These are phyloP conservation scores for Drosophila punjabiensis DNA, from an alignment of 1,140 invertebrate genomes.

Conservation along the genomic window DNA sequence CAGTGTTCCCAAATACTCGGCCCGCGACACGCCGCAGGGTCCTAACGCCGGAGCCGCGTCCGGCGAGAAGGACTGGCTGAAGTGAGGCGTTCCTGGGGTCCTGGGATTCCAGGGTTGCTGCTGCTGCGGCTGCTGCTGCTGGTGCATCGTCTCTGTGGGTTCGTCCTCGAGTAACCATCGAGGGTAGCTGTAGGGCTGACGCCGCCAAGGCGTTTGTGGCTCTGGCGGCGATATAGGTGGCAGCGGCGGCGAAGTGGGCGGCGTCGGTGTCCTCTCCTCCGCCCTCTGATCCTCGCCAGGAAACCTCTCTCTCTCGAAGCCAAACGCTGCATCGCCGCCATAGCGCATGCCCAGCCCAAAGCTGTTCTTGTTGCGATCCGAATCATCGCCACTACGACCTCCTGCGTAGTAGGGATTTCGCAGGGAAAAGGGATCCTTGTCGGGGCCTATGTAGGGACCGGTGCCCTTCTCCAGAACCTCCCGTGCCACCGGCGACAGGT, in stretches of 20 bases:
- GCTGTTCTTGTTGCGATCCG: conserved; percentile 25
- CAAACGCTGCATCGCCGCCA: neutral
- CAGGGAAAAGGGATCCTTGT: conserved; percentile 1
- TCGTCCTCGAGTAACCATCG: neutral
- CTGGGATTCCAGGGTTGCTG: neutral
- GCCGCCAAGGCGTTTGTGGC: neutral
- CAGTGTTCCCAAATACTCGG: conserved; percentile 55
- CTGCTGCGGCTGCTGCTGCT: neutral
- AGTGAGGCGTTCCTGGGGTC: neutral
- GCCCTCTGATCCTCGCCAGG: neutral
- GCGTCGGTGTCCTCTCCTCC: neutral
- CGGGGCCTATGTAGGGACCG: conserved; percentile 7
- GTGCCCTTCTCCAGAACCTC: conserved; percentile 7
- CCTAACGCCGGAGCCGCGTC: neutral
- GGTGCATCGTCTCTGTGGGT: neutral
- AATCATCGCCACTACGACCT: neutral
- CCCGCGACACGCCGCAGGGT: conserved; percentile 20
- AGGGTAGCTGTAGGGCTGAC: neutral
- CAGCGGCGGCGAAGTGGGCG: neutral
- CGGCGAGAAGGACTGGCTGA: too few relatives aligned
- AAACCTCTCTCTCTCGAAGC: neutral
- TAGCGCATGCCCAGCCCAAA: conserved; percentile 31
- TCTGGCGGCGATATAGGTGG: neutral
- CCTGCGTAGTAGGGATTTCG: conserved; percentile 1
- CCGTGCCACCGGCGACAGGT: conserved; percentile 1